A percentile compares a stretch with the other conserved stretches of the same genome.
phyloP scores from a whole-genome alignment of 2,888 invertebrate species.

The Camponotus fellah region DNA sequence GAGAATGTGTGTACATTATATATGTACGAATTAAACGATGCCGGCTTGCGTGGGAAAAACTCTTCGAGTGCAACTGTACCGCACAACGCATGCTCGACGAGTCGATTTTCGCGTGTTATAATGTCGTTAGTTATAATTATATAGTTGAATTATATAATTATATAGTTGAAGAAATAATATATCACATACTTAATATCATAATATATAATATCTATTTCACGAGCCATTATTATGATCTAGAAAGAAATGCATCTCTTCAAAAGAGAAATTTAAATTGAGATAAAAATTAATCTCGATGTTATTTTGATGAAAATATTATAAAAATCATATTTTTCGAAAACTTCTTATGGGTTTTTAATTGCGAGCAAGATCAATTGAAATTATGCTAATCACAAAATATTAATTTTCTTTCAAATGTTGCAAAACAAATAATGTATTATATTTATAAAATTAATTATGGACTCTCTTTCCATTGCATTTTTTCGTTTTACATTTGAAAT shows the following conservation, averaged over 20 bases:
- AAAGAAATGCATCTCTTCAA: not conserved
- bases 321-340: not conserved
- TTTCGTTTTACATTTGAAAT: not conserved
- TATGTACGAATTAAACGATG: not conserved
- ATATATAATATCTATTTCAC: not conserved
- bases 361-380: not conserved
- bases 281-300: not conserved
- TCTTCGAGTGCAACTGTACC: not conserved
- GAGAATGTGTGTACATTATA: not conserved
- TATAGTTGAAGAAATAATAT: not conserved
- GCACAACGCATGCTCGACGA: not conserved
- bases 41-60: not conserved
- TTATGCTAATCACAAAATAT: not conserved
- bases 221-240: not conserved
- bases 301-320: not conserved
- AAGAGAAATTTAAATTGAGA: not conserved
- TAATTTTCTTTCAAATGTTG: not conserved
- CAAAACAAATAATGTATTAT: not conserved
- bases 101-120: constrained; percentile 9
- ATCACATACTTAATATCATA: not conserved
- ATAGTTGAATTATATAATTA: not conserved
- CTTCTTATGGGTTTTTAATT: not conserved
- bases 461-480: not conserved
- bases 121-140: not conserved
- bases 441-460: constrained; percentile 1